Base-by-base conservation (phyloP, 2,113 vertebrate species). In the Sylvia atricapilla region DNA sequence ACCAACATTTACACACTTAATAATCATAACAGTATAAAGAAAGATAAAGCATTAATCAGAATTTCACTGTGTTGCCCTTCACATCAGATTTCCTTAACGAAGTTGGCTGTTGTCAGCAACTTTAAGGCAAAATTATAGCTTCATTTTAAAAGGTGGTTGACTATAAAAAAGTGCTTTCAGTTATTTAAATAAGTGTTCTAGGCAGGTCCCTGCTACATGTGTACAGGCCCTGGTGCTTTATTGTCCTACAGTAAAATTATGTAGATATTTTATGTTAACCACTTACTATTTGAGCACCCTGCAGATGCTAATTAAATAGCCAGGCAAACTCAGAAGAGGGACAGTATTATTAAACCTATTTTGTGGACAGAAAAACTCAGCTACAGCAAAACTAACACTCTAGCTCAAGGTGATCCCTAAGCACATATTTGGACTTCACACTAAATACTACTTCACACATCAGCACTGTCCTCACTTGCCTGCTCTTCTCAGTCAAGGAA, bases 1-100 rank as follows among this genome's bases (percentile, higher is more conserved):
- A 69, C n/a, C 83, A 93, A 90, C 31, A 81, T 95, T 67, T 62
- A 64, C n/a, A 93, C 77, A 76, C 44, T 84, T 82, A 84, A 77
- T 76, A 63, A 72, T 62, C 0, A 0, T 43, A 82, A 49, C 31
- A 58, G 33, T 14, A 62, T 46, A 70, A 90, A 89, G 39, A 73
- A 73, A 91, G 59, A 81, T 39, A 72, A 66, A 85, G 16, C 49
- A 83, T 63, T 87, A n/a, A 77, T 84, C 63, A 50, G 39, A 87
- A 73, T 87, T 94, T 52, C 50, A 67, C 39, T 15, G 21, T 39
- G 25, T 44, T 69, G 49, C 23, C 41, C 49, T 69, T 58, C 75
- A 63, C 37, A 46, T 85, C 49, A 35, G 37, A 64, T 80, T 76
- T 79, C 46, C 75, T 72, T 76, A 91, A 66, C 0, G 0, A 94